Evolutionary conservation across 2,797 vertebrate species (phyloP), one percentile per base, ranked within the genome.

Genomic region (Hypotaenidia philippensis): DNA sequence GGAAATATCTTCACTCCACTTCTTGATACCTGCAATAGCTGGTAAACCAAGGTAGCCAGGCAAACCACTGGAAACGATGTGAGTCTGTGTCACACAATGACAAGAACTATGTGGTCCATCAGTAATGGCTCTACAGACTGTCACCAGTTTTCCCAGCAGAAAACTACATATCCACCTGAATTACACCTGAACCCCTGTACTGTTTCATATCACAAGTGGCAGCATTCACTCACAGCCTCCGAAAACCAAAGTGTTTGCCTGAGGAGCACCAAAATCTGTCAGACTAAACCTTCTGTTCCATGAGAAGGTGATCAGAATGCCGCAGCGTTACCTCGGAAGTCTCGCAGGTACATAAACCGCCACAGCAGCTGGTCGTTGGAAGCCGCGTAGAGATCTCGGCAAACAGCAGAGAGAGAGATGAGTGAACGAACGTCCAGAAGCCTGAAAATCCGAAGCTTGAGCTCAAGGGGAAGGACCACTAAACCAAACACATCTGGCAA

Each of bases 401-500:
- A 99, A 94, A 98, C 98, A 1, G 98, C 92, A 1, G 99, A 99
- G 23, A 99, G 97, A 16, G 98, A 96, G 22, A 99, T 83, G 79
- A 99, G 96, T 0, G 99, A 99, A 20, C 63, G 72, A 6, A 98
- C 97, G 27, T 99, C 99, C 96, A 99, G 96, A 57, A 99, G 98
- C 2, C 99, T 97, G 59, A 99, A 97, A 78, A 99, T 98, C 6
- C 99, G 96, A 44, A 99, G 98, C 70, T 99, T 98, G 52, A 99
- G 98, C 96, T 99, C 99, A 7, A 98, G 96, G 4, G 99, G 99
- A 52, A 99, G 98, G 36, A 98, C 98, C 0, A 98, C 93, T 80
- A 99, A 97, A 3, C 99, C 99, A 83, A 99, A 99, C 3, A 98
- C 98, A 89, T 98, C 99, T 0, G 99, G 99, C 15, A 99, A 98